phyloP scores from a whole-genome alignment of 2,113 vertebrate genomes.

The Tetrao urogallus region DNA sequence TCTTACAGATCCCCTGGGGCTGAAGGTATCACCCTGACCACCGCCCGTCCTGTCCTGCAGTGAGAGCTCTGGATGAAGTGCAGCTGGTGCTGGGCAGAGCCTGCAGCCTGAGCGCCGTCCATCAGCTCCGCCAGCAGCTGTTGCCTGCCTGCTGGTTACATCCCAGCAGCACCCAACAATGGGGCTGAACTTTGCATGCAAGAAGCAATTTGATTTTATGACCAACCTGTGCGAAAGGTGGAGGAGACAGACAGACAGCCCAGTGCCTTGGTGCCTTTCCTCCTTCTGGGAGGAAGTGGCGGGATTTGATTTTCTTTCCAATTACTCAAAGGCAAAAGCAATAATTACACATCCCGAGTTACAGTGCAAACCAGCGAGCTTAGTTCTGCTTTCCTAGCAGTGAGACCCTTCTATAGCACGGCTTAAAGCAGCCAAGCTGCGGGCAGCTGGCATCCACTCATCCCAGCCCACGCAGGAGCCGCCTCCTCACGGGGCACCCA shows the following conservation, averaged over 20 bases:
- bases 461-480: rapidly evolving
- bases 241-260: rapidly evolving
- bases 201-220: neutral
- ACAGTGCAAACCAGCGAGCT: neutral
- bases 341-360: neutral
- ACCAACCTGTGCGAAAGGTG: neutral
- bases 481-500: rapidly evolving
- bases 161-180: neutral
- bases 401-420: neutral
- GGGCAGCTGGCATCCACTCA: rapidly evolving
- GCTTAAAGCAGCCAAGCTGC: neutral
- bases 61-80: too few species aligned
- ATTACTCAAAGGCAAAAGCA: neutral
- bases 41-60: neutral
- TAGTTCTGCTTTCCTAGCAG: neutral
- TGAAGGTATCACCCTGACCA: rapidly evolving
- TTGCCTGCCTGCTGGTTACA: neutral
- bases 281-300: neutral
- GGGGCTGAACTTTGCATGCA: neutral
- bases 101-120: too few species aligned
- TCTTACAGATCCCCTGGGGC: neutral
- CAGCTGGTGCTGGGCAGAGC: too few species aligned
- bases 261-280: neutral
- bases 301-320: neutral
- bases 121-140: neutral